These are phyloP conservation scores for Cosmopolites sordidus DNA, from an alignment of 2,888 invertebrate genomes.

Conservation along the genomic window DNA sequence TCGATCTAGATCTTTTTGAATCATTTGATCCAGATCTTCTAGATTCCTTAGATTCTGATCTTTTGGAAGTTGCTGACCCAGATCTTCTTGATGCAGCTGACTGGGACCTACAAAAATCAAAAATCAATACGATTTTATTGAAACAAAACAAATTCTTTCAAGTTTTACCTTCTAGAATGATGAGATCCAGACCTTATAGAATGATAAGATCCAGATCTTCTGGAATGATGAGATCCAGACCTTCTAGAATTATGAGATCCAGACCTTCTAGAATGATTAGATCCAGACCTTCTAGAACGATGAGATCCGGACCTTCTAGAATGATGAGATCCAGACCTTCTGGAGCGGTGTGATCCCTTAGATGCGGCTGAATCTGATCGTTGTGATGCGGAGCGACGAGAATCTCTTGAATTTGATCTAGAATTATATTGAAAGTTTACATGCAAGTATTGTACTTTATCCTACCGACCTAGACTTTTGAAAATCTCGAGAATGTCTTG, in stretches of 20 bases:
- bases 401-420: slow-evolving; percentile 30
- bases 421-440: too few relatives aligned
- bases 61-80: slow-evolving; percentile 26
- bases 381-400: slow-evolving; percentile 30
- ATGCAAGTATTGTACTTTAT: too few relatives aligned
- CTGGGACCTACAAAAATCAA: slow-evolving; percentile 32
- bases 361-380: slow-evolving; percentile 34
- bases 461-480: background rate
- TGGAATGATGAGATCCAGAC: slow-evolving; percentile 41
- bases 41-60: slow-evolving; percentile 29
- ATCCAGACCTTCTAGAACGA: slow-evolving; percentile 21
- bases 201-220: slow-evolving; percentile 46
- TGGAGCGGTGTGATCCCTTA: slow-evolving; percentile 21
- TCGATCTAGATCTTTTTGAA: slow-evolving; percentile 30
- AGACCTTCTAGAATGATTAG: slow-evolving; percentile 1
- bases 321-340: slow-evolving; percentile 27
- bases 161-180: slow-evolving; percentile 25
- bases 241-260: background rate
- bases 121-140: slow-evolving; percentile 15
- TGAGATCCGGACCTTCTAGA: slow-evolving; percentile 27
- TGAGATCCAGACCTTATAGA: slow-evolving; percentile 35
- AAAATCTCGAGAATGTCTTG: background rate
- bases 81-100: slow-evolving; percentile 29
- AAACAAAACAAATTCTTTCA: slow-evolving; percentile 4
- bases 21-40: slow-evolving; percentile 28